Evolutionary conservation across 2,113 vertebrate species (phyloP).

Genomic region (Mastomys natalensis): DNA sequence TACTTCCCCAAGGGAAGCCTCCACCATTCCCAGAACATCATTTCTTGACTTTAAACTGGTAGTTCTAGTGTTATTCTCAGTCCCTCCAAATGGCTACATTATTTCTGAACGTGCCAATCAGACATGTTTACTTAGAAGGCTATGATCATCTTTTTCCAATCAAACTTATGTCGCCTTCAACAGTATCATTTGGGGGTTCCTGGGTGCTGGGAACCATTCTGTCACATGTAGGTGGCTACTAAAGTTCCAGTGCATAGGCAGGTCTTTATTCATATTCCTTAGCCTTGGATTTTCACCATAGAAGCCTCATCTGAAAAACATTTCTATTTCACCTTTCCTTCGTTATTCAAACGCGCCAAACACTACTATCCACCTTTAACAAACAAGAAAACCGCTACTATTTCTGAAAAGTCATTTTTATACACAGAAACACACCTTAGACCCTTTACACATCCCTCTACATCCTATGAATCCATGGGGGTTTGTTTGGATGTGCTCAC

Average conservation of each 20-base stretch:
- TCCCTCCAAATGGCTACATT: not conserved
- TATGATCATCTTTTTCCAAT: not conserved
- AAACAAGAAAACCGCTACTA: conserved; percentile 40
- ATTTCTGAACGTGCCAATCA: not conserved
- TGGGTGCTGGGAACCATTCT: not conserved
- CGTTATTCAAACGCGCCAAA: not conserved
- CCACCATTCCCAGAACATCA: not conserved
- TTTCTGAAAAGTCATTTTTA: conserved; percentile 54
- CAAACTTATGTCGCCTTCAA: not conserved
- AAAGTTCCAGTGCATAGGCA: not conserved
- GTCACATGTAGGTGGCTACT: not conserved
- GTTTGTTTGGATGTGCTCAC: not conserved
- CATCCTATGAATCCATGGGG: not conserved
- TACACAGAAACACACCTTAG: conserved; percentile 29
- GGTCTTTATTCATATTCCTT: not conserved
- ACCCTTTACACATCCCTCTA: not conserved
- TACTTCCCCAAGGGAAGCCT: not conserved
- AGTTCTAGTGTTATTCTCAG: not conserved
- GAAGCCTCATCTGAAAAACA: not conserved
- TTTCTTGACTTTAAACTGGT: not conserved
- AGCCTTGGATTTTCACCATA: not conserved
- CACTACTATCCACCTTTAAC: not conserved
- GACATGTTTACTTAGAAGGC: not conserved
- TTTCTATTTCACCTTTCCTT: conserved; percentile 13
- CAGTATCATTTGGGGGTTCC: not conserved